Conservation (phyloP, 2,797 vertebrate genomes). For the Lindbergichthys nudifrons region DNA sequence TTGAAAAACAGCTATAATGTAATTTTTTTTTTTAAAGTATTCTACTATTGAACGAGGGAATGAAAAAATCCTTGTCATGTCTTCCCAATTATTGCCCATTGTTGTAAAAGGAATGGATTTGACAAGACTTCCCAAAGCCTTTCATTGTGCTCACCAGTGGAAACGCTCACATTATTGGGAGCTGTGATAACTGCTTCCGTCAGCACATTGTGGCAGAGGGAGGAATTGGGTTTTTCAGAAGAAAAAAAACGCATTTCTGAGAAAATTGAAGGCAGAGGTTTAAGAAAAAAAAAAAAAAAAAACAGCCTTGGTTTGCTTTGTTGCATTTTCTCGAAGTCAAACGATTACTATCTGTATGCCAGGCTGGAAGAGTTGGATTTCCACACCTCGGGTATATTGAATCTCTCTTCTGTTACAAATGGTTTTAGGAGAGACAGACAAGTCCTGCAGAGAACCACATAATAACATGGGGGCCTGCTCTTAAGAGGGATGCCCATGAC, state of each 20-base stretch:
- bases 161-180: constrained; percentile 71
- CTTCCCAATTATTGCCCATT: constrained; percentile 66
- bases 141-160: constrained; percentile 70
- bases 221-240: constrained; percentile 42
- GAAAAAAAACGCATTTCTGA: constrained; percentile 48
- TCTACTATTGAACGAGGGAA: constrained; percentile 48
- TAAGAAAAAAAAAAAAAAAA: constrained; percentile 43
- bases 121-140: constrained; percentile 69
- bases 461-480: constrained; percentile 72
- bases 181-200: constrained; percentile 76
- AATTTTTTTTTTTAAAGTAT: constrained; percentile 47
- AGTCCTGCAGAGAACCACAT: constrained; percentile 72
- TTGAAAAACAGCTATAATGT: constrained; percentile 27
- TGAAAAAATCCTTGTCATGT: constrained; percentile 47
- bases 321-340: constrained; percentile 53
- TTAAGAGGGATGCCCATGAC: constrained; percentile 65
- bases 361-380: constrained; percentile 72
- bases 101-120: constrained; percentile 78
- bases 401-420: constrained; percentile 72
- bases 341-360: constrained; percentile 52
- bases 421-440: constrained; percentile 67
- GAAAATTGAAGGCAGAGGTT: constrained; percentile 58
- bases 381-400: constrained; percentile 75
- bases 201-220: constrained; percentile 69
- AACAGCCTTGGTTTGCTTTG: constrained; percentile 41